A percentile compares a stretch with the other conserved stretches of the same genome.
Conservation (phyloP, 2,797 vertebrate genomes). For the Enteromius afrohamiltoni region DNA sequence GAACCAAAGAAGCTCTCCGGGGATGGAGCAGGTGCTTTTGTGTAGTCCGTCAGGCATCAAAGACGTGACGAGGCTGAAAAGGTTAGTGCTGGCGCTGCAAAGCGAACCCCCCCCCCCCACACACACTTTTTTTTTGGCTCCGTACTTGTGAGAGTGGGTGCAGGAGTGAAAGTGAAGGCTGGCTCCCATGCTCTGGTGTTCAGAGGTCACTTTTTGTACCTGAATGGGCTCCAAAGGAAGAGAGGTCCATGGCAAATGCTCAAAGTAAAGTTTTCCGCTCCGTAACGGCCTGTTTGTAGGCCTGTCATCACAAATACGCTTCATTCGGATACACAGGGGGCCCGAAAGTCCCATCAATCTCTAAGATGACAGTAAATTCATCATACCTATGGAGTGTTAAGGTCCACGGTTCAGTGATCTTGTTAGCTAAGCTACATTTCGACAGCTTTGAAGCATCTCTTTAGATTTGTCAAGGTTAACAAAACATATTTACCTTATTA, state of each 20-base stretch:
- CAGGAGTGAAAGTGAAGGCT: constrained; percentile 62
- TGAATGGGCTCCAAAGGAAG: constrained; percentile 58
- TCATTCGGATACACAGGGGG: constrained; percentile 2
- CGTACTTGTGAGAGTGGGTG: constrained; percentile 61
- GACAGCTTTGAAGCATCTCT: constrained; percentile 1
- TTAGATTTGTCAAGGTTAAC: constrained; percentile 9
- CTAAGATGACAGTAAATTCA: background rate
- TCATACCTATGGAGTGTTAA: constrained; percentile 18
- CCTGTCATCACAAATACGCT: constrained; percentile 40
- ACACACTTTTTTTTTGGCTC: constrained; percentile 54
- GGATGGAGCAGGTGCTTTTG: constrained; percentile 87
- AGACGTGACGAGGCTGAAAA: constrained; percentile 81
- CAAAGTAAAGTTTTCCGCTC: constrained; percentile 46
- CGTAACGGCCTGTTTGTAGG: constrained; percentile 25
- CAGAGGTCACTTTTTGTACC: constrained; percentile 63
- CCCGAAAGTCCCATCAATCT: constrained; percentile 5
- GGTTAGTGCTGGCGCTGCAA: constrained; percentile 77
- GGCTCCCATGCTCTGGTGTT: constrained; percentile 61
- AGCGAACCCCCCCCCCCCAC: constrained; percentile 59
- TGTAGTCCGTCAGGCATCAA: constrained; percentile 81
- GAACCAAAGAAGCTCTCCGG: constrained; percentile 69
- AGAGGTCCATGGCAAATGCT: constrained; percentile 45
- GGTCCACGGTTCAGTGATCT: background rate
- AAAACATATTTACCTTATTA: background rate
- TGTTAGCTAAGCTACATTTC: background rate